Evolutionary conservation across 2,888 invertebrate species (phyloP).

Genomic region (Phortica okadai): DNA sequence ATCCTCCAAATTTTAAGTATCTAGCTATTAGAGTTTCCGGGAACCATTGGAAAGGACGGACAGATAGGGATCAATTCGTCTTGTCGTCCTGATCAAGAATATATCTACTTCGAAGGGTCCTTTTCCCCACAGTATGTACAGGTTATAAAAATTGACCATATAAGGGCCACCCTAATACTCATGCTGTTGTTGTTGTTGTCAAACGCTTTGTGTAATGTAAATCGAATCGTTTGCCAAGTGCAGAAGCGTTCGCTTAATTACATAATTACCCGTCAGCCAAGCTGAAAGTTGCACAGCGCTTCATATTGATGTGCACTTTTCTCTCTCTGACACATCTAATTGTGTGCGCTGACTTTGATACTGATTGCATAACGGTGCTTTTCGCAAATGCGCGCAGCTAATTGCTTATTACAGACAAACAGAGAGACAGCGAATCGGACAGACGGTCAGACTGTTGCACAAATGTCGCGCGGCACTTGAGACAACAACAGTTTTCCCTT

Average conservation of each 20-base stretch:
- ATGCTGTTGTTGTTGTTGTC: too few relatives aligned
- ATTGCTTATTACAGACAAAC: conserved; percentile 8
- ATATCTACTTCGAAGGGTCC: too few relatives aligned
- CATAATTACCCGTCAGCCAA: conserved; percentile 13
- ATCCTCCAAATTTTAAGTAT: too few relatives aligned
- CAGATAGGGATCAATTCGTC: too few relatives aligned
- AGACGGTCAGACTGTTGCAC: not conserved
- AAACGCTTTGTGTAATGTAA: not conserved
- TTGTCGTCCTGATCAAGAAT: too few relatives aligned
- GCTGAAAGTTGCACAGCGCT: not conserved
- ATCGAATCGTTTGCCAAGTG: not conserved
- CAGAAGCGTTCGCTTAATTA: conserved; percentile 7
- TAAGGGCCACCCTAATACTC: too few relatives aligned
- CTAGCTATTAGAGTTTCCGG: too few relatives aligned
- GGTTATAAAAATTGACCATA: too few relatives aligned
- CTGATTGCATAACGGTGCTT: conserved; percentile 19
- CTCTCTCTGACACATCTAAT: not conserved
- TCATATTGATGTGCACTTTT: not conserved
- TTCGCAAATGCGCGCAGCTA: conserved; percentile 8
- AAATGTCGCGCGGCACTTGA: not conserved
- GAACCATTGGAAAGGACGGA: too few relatives aligned
- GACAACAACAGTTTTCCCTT: not conserved
- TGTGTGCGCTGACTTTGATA: conserved; percentile 24
- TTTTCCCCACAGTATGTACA: too few relatives aligned
- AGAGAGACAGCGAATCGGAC: not conserved